These are phyloP conservation scores for Sphaeridia pumilis DNA, from an alignment of 2,888 invertebrate genomes.

Conservation along the genomic window DNA sequence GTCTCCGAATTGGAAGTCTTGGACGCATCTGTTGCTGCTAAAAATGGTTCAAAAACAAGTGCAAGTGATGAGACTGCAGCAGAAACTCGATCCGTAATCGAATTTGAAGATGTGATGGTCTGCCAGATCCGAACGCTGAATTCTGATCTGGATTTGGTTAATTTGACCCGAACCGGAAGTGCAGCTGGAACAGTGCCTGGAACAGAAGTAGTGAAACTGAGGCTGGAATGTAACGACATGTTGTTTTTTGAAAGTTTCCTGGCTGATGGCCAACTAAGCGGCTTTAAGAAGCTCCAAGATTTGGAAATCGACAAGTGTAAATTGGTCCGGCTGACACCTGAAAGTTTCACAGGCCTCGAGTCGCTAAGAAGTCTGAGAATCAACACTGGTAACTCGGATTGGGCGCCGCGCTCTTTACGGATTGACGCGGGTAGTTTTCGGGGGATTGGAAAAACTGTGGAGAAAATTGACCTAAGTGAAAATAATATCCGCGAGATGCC, in stretches of 20 bases:
- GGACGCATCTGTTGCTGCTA: too few relatives aligned
- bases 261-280: slow-evolving; percentile 24
- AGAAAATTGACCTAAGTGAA: slow-evolving; percentile 65
- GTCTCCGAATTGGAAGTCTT: too few relatives aligned
- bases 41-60: background rate
- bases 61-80: background rate
- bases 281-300: slow-evolving; percentile 45
- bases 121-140: slow-evolving; percentile 34
- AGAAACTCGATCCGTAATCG: background rate
- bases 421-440: too few relatives aligned
- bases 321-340: slow-evolving; percentile 59
- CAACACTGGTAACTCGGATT: slow-evolving; percentile 64
- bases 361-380: slow-evolving; percentile 55
- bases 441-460: too few relatives aligned
- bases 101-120: slow-evolving; percentile 15
- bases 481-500: slow-evolving; percentile 73
- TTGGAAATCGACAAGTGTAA: slow-evolving; percentile 64
- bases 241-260: slow-evolving; percentile 37
- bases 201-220: slow-evolving; percentile 30
- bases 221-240: slow-evolving; percentile 37
- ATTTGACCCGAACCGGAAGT: slow-evolving; percentile 25
- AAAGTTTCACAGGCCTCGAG: slow-evolving; percentile 54
- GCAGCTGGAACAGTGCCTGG: slow-evolving; percentile 11
- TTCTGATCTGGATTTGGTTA: slow-evolving; percentile 31
- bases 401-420: slow-evolving; percentile 70